These are phyloP conservation scores for Lepidonotus clava DNA, from an alignment of 2,888 invertebrate species.

Conservation along the genomic window DNA sequence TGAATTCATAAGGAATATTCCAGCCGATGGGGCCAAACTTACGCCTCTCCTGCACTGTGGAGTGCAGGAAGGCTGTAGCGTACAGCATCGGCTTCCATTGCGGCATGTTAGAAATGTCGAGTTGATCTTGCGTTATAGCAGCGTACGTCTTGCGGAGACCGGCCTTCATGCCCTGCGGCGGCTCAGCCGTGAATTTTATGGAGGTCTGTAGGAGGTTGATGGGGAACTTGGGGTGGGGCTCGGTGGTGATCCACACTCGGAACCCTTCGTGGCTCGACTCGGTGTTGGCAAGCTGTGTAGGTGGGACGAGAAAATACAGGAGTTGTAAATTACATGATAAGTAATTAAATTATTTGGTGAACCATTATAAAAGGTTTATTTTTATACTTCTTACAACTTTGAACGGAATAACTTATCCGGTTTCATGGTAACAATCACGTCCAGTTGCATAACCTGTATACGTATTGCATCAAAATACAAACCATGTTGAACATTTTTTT, in stretches of 20 bases:
- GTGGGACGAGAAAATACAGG: background rate
- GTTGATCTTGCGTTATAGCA: conserved; percentile 85
- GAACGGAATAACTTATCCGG: no score
- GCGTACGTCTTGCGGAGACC: conserved; percentile 97
- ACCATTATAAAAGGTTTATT: no score
- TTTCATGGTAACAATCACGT: no score
- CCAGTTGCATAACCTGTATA: no score
- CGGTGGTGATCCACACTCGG: conserved; percentile 96
- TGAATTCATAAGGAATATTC: conserved; percentile 98
- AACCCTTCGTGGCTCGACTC: conserved; percentile 91
- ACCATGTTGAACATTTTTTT: background rate
- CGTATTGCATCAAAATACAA: background rate
- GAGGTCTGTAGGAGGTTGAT: conserved; percentile 93
- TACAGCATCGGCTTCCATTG: conserved; percentile 97
- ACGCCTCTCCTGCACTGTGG: conserved; percentile 95
- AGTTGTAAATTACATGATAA: background rate
- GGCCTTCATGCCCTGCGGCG: conserved; percentile 96
- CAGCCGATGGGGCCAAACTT: conserved; percentile 98
- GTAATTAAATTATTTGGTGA: no score
- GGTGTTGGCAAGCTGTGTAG: conserved; percentile 74
- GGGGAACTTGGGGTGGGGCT: conserved; percentile 95
- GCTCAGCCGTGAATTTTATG: conserved; percentile 98
- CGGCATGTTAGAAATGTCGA: conserved; percentile 89
- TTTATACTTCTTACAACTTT: no score
- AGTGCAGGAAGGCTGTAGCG: conserved; percentile 96